phyloP scores from a whole-genome alignment of 2,797 vertebrate genomes.

The Smutsia temminckii region DNA sequence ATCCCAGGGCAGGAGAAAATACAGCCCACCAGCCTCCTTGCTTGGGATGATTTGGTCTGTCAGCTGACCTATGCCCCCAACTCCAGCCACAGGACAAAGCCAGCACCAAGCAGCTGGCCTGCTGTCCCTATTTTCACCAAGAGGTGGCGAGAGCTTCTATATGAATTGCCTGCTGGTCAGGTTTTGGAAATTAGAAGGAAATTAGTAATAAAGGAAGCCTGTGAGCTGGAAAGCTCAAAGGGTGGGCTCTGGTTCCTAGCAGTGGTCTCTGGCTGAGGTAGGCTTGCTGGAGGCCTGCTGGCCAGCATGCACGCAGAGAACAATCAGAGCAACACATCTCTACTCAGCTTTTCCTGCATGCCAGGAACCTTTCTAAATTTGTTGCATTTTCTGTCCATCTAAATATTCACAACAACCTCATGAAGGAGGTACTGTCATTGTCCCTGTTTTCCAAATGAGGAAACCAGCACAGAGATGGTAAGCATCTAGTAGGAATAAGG shows the following conservation, averaged over 20 bases:
- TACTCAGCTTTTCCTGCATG: neutral
- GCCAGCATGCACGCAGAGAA: neutral
- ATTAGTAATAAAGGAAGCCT: neutral
- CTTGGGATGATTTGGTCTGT: neutral
- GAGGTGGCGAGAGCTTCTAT: neutral
- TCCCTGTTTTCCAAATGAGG: neutral
- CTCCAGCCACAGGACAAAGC: neutral
- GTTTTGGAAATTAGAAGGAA: neutral
- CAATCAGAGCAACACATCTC: accelerated
- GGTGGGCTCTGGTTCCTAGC: neutral
- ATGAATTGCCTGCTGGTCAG: neutral
- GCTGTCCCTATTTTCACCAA: neutral
- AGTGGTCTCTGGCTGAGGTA: neutral
- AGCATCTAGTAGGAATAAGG: neutral
- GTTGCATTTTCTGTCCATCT: too few relatives aligned
- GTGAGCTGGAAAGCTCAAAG: neutral
- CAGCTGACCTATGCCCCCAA: neutral
- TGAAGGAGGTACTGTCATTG: neutral
- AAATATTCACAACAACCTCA: neutral
- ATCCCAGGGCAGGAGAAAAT: neutral
- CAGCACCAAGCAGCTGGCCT: neutral
- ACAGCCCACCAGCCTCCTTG: neutral
- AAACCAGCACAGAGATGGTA: neutral
- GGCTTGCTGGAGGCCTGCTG: neutral
- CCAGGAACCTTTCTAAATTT: neutral